Percentiles rank a stretch among this genome's conserved stretches.
Conservation (phyloP, 2,888 invertebrate genomes). For the Leptopilina syphax region DNA sequence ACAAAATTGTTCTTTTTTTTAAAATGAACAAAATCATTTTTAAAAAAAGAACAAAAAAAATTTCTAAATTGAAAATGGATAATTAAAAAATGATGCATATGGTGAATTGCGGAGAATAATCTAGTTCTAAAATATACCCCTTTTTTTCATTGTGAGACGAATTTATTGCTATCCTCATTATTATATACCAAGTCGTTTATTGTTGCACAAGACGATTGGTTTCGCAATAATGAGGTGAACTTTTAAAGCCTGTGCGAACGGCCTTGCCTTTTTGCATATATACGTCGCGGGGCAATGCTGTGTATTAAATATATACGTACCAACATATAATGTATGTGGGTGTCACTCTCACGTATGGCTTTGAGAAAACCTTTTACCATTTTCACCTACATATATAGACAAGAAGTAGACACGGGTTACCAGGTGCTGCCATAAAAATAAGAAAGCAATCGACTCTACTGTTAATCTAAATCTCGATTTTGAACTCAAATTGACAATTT, state of each 20-base stretch:
- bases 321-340: slow-evolving; percentile 60
- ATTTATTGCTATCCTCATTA: slow-evolving; percentile 55
- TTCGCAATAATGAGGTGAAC: slow-evolving; percentile 70
- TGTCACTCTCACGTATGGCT: slow-evolving; percentile 70
- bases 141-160: slow-evolving; percentile 41
- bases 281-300: slow-evolving; percentile 27
- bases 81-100: no score
- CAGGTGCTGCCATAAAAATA: slow-evolving; percentile 60
- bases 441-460: slow-evolving; percentile 42
- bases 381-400: slow-evolving; percentile 67
- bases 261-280: slow-evolving; percentile 68
- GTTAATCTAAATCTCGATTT: no score
- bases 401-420: slow-evolving; percentile 58
- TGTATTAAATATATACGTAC: not conserved
- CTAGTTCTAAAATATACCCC: not conserved
- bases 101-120: no score
- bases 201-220: slow-evolving; percentile 66
- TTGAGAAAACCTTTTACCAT: slow-evolving; percentile 72
- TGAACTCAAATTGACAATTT: no score
- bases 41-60: no score
- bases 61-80: no score
- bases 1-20: no score
- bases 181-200: slow-evolving; percentile 60
- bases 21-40: no score
- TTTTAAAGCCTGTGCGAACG: slow-evolving; percentile 65